These are phyloP conservation scores for Nothobranchius furzeri DNA, from an alignment of 2,113 vertebrate genomes.

Conservation along the genomic window DNA sequence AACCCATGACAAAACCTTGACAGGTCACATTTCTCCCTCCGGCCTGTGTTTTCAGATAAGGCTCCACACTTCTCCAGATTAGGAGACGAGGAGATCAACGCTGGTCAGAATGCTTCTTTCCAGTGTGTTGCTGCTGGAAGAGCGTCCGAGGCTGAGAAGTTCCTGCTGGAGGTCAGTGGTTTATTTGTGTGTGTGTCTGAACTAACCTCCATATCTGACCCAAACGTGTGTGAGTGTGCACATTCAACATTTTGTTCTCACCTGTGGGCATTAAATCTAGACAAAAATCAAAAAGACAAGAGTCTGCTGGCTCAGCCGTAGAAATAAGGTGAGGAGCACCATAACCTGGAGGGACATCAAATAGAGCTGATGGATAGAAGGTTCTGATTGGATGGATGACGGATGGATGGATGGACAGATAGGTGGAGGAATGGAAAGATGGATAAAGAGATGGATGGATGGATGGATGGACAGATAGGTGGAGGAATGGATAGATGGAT, in stretches of 20 bases:
- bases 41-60: conserved; percentile 82
- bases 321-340: too few species aligned
- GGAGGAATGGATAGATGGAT: too few species aligned
- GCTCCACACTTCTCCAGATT: conserved; percentile 95
- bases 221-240: background rate
- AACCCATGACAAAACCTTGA: conserved; percentile 6
- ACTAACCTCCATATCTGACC: background rate
- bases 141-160: conserved; percentile 85
- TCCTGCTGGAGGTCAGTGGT: conserved; percentile 91
- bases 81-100: conserved; percentile 95
- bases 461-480: too few species aligned
- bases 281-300: too few species aligned
- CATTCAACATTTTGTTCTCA: background rate
- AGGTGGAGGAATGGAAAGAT: too few species aligned
- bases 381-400: too few species aligned
- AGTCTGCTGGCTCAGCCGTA: too few species aligned
- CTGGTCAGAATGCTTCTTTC: conserved; percentile 94
- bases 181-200: conserved; percentile 11
- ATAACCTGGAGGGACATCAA: too few species aligned
- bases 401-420: too few species aligned
- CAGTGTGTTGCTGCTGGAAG: conserved; percentile 92
- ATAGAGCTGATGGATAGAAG: too few species aligned
- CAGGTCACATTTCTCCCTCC: conserved; percentile 10
- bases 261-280: too few species aligned
- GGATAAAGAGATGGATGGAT: too few species aligned